phyloP scores from a whole-genome alignment of 2,113 vertebrate genomes.

The Spea multiplicata region DNA sequence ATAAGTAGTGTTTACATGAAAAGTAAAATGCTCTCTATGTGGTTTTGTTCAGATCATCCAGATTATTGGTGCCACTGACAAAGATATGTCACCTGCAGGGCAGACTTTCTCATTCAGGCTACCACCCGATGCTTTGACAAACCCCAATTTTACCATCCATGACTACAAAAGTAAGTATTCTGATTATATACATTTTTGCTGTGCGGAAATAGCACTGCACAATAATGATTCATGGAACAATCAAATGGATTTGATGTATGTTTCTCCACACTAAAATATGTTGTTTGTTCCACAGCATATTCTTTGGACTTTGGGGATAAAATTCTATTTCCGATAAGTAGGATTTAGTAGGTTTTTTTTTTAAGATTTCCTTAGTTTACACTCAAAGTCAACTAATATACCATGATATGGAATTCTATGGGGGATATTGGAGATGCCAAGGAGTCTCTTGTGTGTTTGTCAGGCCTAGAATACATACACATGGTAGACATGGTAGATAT shows the following conservation, averaged over 20 bases:
- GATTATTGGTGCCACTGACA: conserved; percentile 81
- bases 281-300: too few relatives aligned
- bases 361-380: too few relatives aligned
- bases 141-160: conserved; percentile 91
- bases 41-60: conserved; percentile 83
- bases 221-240: conserved; percentile 9
- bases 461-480: too few relatives aligned
- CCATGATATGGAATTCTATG: too few relatives aligned
- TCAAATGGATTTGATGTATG: conserved; percentile 5
- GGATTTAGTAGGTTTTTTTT: too few relatives aligned
- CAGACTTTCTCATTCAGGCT: conserved; percentile 89
- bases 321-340: too few relatives aligned
- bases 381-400: too few relatives aligned
- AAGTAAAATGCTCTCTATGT: conserved; percentile 17
- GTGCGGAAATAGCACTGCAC: conserved; percentile 21
- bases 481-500: too few relatives aligned
- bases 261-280: neutral
- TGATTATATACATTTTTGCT: conserved; percentile 27
- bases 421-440: too few relatives aligned
- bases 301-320: too few relatives aligned
- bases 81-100: conserved; percentile 82
- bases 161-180: conserved; percentile 90
- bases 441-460: too few relatives aligned
- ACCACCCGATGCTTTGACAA: conserved; percentile 77
- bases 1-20: conserved; percentile 34